Evolutionary conservation across 2,113 vertebrate genomes (phyloP), one percentile per base, ranked within the genome.

Genomic region (Scopus umbretta): DNA sequence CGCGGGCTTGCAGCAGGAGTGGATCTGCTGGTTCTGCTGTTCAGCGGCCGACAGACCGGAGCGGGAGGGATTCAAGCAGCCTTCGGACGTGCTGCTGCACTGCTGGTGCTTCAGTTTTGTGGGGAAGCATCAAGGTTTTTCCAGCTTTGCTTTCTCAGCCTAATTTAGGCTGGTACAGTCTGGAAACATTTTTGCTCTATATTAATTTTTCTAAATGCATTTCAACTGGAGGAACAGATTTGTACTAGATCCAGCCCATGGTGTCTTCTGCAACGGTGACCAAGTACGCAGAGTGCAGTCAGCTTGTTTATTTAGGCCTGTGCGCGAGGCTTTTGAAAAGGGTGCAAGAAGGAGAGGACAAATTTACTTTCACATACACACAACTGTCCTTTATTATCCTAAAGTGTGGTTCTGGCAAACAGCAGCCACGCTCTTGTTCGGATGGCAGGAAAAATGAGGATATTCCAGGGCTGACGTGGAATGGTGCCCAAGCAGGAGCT

Each of bases 261-360:
- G 29, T 8, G 59, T 22, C 82, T 11, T 5, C 47, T 19, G 7
- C 23, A 7, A 13, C 1, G 4, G 40, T 11, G 53, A 52, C 58
- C 5, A 3, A 14, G 52, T 2, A 3, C 1, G 2, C 11, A 6
- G 47, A 20, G 29, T 1, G 30, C 11, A 3, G n/a, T 9, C 63
- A 10, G 26, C 40, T 67, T 6, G 6, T 16, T 65, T 38, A 6
- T 29, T 34, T 22, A 20, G 83, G 38, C 18, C 42, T 14, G 6
- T 43, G 19, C 7, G 16, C 6, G 3, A 53, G 52, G 45, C 26
- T 59, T 61, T 23, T n/a, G 45, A 20, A 32, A 66, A 49, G 30
- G 10, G 30, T 3, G 22, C 10, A 16, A 19, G 76, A 18, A 59
- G 29, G 42, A 36, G 29, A 53, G 45, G 34, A 36, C 20, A 58